Evolutionary conservation across 2,797 vertebrate species (phyloP), one percentile per base, ranked within the genome.

Genomic region (Neolamprologus multifasciatus): DNA sequence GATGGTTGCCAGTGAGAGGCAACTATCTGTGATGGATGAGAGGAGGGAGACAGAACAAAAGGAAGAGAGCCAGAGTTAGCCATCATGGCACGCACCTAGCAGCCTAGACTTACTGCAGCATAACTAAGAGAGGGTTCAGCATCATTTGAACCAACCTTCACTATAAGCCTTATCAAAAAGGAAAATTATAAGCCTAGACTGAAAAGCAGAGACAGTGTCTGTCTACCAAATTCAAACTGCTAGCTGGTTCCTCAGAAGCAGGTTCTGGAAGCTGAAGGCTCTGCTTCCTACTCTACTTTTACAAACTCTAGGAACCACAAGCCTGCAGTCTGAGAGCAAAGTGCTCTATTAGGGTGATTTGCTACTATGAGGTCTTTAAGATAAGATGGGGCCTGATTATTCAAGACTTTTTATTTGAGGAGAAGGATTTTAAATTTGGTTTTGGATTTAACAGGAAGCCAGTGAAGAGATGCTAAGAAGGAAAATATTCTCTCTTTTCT

Each of bases 381-480:
- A 67, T 38, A 67, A 67, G 33, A 67, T 67, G 11, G 33, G 2
- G 33, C 33, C 59, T 67, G 62, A 67, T 67, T 67, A 67, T 21
- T 38, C 19, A 64, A 64, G 59, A 64, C 10, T 13, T 13, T 36
- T 36, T 38, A 64, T 64, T 36, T 64, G 31, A n/a, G 19, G 59
- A n/a, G 19, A 64, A 64, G 31, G 59, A 64, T 64, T 36, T 64
- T 64, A 64, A 36, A 64, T 64, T 36, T 36, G 33, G 17, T 36
- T 64, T 36, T 13, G 19, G 31, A 64, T 64, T 64, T 2, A 64
- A 64, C 31, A 64, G 4, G 31, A 36, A 64, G 59, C 31, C 19
- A 38, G 31, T 64, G 7, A 64, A 64, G 59, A 36, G 59, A 64
- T n/a, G 59, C 6, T 36, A 5, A 64, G 0, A 36, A 0, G 19